Percentiles rank a stretch among this genome's conserved stretches.
Conservation (phyloP, 1,140 invertebrate genomes). For the Dendrolimus kikuchii region DNA sequence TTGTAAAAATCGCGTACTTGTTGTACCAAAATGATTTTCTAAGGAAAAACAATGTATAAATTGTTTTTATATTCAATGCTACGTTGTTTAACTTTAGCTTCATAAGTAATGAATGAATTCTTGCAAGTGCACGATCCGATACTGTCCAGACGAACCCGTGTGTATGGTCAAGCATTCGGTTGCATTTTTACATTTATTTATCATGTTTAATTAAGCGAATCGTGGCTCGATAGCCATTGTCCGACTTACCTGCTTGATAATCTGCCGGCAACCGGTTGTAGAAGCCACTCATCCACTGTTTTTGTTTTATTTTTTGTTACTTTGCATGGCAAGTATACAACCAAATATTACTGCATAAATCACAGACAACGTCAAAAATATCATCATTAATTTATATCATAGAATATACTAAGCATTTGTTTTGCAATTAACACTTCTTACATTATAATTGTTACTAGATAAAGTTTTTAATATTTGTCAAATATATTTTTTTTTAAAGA, state of each 20-base stretch:
- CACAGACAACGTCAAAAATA: conserved; percentile 21
- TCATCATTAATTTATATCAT: conserved; percentile 13
- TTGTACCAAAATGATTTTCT: no score
- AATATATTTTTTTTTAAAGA: no score
- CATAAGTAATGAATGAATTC: no score
- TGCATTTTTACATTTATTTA: conserved; percentile 49
- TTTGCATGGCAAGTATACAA: conserved; percentile 7
- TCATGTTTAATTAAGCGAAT: conserved; percentile 67
- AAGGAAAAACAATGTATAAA: no score
- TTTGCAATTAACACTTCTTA: conserved; percentile 4
- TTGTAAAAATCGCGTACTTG: no score
- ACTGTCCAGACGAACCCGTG: no score
- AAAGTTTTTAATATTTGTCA: no score
- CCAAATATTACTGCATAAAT: conserved; percentile 46
- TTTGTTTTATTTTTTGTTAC: no score
- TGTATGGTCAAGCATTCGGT: not conserved
- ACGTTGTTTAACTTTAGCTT: no score
- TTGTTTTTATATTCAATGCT: no score
- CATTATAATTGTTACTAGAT: conserved; percentile 7
- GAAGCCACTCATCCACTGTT: conserved; percentile 30
- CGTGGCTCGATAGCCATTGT: conserved; percentile 62
- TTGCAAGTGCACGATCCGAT: no score
- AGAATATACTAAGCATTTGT: conserved; percentile 5
- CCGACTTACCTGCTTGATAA: conserved; percentile 65
- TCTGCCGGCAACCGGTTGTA: conserved; percentile 49